Evolutionary conservation across 2,113 vertebrate species (phyloP).

Genomic region (Rhynchomys soricoides): DNA sequence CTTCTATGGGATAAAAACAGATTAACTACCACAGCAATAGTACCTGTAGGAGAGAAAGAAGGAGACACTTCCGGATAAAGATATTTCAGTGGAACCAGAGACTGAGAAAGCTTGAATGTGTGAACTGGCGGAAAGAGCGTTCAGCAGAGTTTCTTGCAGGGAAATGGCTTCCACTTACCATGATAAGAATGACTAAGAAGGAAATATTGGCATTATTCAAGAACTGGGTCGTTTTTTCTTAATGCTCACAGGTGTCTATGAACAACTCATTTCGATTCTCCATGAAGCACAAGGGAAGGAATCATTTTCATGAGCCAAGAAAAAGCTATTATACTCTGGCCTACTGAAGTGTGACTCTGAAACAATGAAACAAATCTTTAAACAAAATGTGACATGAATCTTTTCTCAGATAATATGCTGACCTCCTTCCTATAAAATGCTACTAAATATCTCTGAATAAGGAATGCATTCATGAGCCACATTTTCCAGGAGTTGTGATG

Average conservation of each 20-base stretch:
- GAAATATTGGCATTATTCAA: constrained; percentile 25
- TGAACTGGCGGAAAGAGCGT: background rate
- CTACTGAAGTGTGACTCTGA: constrained; percentile 56
- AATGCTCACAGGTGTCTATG: constrained; percentile 44
- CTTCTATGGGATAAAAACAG: background rate
- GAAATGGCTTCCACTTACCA: background rate
- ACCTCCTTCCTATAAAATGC: constrained; percentile 49
- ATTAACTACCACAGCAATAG: background rate
- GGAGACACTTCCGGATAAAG: background rate
- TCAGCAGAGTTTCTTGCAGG: constrained; percentile 21
- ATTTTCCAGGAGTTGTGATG: constrained; percentile 37
- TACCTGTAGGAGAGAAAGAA: background rate
- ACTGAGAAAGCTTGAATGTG: background rate
- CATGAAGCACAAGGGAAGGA: constrained; percentile 33
- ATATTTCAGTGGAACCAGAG: background rate
- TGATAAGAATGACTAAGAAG: background rate
- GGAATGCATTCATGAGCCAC: constrained; percentile 17
- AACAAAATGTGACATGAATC: constrained; percentile 64
- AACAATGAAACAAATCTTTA: constrained; percentile 73
- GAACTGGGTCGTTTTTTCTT: constrained; percentile 46
- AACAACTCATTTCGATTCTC: constrained; percentile 65
- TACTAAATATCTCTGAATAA: constrained; percentile 61
- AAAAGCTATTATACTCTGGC: constrained; percentile 40
- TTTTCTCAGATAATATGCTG: constrained; percentile 36
- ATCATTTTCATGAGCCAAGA: constrained; percentile 60